Base-by-base conservation (phyloP, 2,888 invertebrate species). In the Glomeris marginata region DNA sequence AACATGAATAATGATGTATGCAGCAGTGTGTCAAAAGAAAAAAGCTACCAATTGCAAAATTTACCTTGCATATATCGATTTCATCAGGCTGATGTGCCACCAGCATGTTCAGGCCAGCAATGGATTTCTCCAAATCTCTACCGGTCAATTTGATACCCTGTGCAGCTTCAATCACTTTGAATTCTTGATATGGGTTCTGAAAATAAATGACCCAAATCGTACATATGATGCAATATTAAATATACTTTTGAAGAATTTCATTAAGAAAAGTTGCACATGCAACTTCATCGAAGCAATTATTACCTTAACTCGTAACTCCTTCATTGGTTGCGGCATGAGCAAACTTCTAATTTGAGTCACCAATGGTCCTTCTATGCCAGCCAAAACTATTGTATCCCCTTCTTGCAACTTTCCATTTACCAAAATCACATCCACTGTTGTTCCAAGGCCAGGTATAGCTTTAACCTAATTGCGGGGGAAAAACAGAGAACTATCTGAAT, bases 81-180 rank as follows among this genome's bases (percentile, higher is more conserved):
- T 99, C 98, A 64, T 98, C 97, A 0, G 86, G 81, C 62, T 87
- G 84, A 58, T 88, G 78, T 0, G 95, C 94, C 13, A 98, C 81
- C 57, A 82, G 78, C 42, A 98, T 67, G 66, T 97, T 95, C 21
- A 98, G 75, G 11, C 95, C 78, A 20, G 98, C 98, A 57, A 99
- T 87, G 0, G 94, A 88, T 64, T 97, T 95, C 65, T 99, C 98
- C 59, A 99, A 71, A 65, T 97, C 94, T 64, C 97, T 98, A 2
- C 91, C 98, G 2, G 95, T 87, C 53, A 99, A 86, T 73, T 99
- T 99, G 2, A 98, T 91, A 53, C 98, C 98, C 64, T 97, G 95
- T 0, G 99, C 95, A 1, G 91, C 99, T 59, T 81, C 76, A 1
- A 99, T 81, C 71, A 90, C 90, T 64, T 91, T 92, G 69, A 88